Conservation (phyloP, 2,888 invertebrate species). For the Beris chalybata region DNA sequence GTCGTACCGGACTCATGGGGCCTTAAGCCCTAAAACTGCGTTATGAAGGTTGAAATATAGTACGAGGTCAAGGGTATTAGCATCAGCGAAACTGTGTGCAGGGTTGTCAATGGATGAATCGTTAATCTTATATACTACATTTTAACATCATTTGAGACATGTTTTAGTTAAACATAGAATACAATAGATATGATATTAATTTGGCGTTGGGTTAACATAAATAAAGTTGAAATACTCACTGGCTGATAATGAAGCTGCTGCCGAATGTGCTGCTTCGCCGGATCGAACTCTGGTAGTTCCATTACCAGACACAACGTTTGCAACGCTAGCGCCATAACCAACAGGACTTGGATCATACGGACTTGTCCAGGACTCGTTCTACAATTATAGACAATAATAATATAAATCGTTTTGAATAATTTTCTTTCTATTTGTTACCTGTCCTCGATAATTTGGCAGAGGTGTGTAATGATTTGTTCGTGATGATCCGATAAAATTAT, state of each 20-base stretch:
- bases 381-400: background rate
- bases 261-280: slow-evolving; percentile 59
- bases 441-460: slow-evolving; percentile 50
- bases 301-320: slow-evolving; percentile 22
- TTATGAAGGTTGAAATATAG: no score
- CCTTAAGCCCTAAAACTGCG: no score
- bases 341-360: slow-evolving; percentile 49
- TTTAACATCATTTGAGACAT: no score
- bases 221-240: slow-evolving; percentile 61
- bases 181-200: no score
- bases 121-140: no score
- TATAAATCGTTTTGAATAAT: background rate
- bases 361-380: slow-evolving; percentile 50
- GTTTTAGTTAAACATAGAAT: no score
- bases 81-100: no score
- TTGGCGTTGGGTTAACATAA: no score
- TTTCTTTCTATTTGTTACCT: slow-evolving; percentile 43
- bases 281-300: slow-evolving; percentile 42
- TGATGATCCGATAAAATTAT: slow-evolving; percentile 25
- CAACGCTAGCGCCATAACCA: slow-evolving; percentile 46
- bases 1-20: no score
- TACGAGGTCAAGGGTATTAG: no score
- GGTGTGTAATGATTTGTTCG: slow-evolving; percentile 48
- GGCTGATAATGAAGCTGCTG: slow-evolving; percentile 71
- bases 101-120: no score